phyloP scores from a whole-genome alignment of 2,797 vertebrate genomes.

The Brachyalestes nurse region DNA sequence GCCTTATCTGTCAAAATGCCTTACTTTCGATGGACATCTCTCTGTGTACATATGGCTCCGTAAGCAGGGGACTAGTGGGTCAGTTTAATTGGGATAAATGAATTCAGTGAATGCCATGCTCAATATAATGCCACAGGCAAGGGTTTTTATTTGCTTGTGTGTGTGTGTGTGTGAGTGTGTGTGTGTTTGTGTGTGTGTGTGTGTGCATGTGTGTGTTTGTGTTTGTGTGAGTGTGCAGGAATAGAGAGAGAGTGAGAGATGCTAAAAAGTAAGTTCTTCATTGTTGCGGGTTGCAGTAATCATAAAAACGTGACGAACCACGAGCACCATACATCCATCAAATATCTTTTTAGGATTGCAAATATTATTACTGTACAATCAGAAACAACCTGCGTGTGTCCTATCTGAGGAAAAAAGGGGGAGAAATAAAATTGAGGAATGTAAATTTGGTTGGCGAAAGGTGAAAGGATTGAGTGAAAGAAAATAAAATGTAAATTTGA shows the following conservation, averaged over 20 bases:
- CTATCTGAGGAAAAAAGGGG: not conserved
- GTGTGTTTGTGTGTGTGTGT: not conserved
- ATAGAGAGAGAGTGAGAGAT: not conserved
- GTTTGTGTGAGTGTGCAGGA: not conserved
- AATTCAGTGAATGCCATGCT: slow-evolving; percentile 19
- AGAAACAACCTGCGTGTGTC: slow-evolving; percentile 2
- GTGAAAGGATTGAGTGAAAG: slow-evolving; percentile 29
- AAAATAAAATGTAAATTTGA: slow-evolving; percentile 53
- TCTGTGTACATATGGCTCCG: slow-evolving; percentile 20
- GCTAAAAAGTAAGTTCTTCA: not conserved
- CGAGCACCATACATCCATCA: slow-evolving; percentile 7
- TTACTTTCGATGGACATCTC: slow-evolving; percentile 7
- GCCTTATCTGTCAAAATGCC: slow-evolving; percentile 32
- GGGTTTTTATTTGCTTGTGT: not conserved
- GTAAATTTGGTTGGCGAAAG: slow-evolving; percentile 29
- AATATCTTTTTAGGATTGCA: slow-evolving; percentile 10
- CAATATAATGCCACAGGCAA: slow-evolving; percentile 34
- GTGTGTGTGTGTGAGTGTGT: not conserved
- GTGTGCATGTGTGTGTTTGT: not conserved
- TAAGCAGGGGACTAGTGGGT: slow-evolving; percentile 10
- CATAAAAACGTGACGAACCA: slow-evolving; percentile 15
- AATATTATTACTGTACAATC: slow-evolving; percentile 8
- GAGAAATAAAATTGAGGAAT: slow-evolving; percentile 24
- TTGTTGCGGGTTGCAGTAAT: slow-evolving; percentile 1
- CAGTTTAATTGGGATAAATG: slow-evolving; percentile 27